Base-by-base conservation (phyloP, 2,888 invertebrate genomes). In the Drosophila multiciliata region DNA sequence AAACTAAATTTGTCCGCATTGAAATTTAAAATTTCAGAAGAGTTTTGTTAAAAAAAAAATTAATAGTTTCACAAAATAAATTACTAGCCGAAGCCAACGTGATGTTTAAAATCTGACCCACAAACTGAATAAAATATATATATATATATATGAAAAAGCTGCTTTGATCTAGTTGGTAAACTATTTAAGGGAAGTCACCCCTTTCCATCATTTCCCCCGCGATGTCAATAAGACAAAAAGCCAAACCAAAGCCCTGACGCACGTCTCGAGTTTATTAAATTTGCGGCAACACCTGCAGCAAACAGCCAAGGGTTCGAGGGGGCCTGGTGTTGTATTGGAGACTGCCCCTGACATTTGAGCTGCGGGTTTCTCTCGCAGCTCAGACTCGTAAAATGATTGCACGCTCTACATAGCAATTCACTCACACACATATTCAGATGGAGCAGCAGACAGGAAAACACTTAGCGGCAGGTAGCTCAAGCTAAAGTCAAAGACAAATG, bases 221-320 rank as follows among this genome's bases (percentile, higher is more conserved):
- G 49, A 40, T 45, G 65, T 55, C 48, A 50, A 45, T 42, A 52
- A 66, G 66, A 64, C 57, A 52, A 49, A 66, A 72, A 73, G 70
- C 61, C 62, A 71, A 86, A 80, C 62, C 84, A 89, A 73, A 87
- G 80, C 90, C 82, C 86, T 87, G 89, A 84, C 88, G 88, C 90
- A 89, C 90, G 90, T 89, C 86, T 87, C 73, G 74, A 82, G 86
- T 89, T 87, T 85, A 85, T 85, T 85, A 87, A 85, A 85, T 85
- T 85, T 85, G 90, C 71, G 88, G 83, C 90, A 89, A 87, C 89
- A 89, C 83, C 89, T 89, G 85, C 79, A 78, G 55, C 68, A 54
- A 67, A 50, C 36, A 42, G 61, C 33, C 23, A 50, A 33, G 58
- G 40, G 40, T 36, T 62, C 50, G 59, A 45, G 38, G 60, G 38